Percentiles rank a stretch among this genome's conserved stretches.
phyloP scores from a whole-genome alignment of 2,888 invertebrate genomes.

The Merodon equestris region DNA sequence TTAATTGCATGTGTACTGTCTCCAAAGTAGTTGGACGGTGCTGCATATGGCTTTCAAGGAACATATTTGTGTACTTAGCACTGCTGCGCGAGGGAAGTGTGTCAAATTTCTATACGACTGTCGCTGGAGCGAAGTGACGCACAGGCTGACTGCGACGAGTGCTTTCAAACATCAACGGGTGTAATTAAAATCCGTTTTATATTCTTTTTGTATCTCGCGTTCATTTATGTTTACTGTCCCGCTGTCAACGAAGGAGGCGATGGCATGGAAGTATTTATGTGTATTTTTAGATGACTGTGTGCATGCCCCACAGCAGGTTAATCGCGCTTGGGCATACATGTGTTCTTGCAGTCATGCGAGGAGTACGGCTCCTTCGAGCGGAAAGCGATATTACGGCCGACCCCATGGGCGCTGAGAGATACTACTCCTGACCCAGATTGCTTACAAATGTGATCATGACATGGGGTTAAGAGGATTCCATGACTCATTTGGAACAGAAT shows the following conservation, averaged over 20 bases:
- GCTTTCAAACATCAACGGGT: constrained; percentile 23
- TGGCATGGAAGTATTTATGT: too few species aligned
- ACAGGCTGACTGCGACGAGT: too few species aligned
- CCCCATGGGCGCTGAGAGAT: neutral
- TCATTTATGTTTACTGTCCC: constrained; percentile 3
- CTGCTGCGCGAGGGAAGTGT: constrained; percentile 8
- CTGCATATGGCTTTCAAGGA: constrained; percentile 36
- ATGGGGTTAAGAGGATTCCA: neutral
- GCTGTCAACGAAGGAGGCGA: constrained; percentile 1
- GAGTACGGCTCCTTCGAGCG: neutral
- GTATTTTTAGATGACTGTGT: constrained; percentile 42
- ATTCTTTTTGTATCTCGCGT: constrained; percentile 12
- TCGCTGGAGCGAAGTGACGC: constrained; percentile 5
- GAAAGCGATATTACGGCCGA: neutral
- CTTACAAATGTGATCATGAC: neutral
- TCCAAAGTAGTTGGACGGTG: constrained; percentile 35
- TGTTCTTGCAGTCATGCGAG: constrained; percentile 1
- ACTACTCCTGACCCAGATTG: neutral
- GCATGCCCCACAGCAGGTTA: constrained; percentile 8
- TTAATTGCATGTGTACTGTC: constrained; percentile 56
- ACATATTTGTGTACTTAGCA: neutral
- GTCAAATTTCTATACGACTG: constrained; percentile 11
- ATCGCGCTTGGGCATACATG: constrained; percentile 25
- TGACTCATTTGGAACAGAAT: too few species aligned
- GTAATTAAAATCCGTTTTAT: constrained; percentile 57